Conservation (phyloP, 2,888 invertebrate species). For the Rhyacophila evoluta region DNA sequence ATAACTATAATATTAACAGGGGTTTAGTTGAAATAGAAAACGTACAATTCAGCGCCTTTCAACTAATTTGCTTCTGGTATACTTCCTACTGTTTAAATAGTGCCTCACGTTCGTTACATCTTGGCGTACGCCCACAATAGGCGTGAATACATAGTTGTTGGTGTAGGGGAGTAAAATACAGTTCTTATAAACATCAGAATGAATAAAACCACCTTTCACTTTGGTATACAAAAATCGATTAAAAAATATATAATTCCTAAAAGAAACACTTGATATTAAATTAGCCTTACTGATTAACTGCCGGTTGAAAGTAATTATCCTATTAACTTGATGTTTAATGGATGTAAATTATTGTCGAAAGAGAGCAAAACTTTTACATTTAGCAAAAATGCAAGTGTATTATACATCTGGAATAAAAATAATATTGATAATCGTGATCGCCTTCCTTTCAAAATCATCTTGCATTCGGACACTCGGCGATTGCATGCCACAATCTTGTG, state of each 20-base stretch:
- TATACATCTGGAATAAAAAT: background rate
- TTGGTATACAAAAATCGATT: background rate
- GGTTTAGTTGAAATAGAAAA: too few species aligned
- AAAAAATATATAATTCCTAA: background rate
- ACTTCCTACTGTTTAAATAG: too few species aligned
- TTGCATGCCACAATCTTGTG: background rate
- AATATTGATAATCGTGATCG: background rate
- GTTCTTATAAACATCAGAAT: background rate
- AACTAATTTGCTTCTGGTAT: too few species aligned
- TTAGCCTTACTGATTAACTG: background rate
- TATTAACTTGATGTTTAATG: background rate
- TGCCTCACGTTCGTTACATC: too few species aligned
- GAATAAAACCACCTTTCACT: background rate
- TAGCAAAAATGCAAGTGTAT: background rate
- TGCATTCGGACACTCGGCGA: background rate
- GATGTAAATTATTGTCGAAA: background rate
- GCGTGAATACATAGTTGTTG: too few species aligned
- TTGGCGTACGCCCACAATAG: too few species aligned
- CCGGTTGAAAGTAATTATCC: background rate
- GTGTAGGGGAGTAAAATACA: too few species aligned
- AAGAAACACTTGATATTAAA: background rate
- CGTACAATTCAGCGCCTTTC: too few species aligned
- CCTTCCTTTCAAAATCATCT: conserved; percentile 17
- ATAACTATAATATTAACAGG: too few species aligned
- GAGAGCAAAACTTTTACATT: background rate